These are phyloP conservation scores for Lepidonotus clava DNA, from an alignment of 2,888 invertebrate species.

Conservation along the genomic window DNA sequence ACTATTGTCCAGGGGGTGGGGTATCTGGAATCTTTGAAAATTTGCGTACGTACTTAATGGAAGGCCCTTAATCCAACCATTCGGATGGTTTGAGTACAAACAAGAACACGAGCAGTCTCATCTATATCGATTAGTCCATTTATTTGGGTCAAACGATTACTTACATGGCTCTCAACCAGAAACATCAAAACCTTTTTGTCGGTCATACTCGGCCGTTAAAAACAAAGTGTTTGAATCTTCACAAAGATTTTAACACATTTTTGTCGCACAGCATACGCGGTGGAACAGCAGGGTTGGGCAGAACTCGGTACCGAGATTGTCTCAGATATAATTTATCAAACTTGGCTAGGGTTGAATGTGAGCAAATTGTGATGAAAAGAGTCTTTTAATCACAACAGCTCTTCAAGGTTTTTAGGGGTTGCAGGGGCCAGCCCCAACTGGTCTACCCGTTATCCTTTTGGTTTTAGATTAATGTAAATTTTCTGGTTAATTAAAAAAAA, in stretches of 20 bases:
- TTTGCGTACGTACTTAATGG: no score
- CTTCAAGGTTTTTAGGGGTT: neutral
- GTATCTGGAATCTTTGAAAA: no score
- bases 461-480: neutral
- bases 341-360: no score
- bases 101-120: no score
- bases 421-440: constrained; percentile 24
- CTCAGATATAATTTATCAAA: no score
- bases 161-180: neutral
- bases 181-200: neutral
- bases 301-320: no score
- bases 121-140: constrained; percentile 31
- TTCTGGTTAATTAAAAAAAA: neutral
- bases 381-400: neutral
- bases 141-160: constrained; percentile 12
- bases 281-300: neutral
- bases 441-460: no score
- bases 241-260: neutral
- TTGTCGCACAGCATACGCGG: neutral
- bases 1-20: no score
- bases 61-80: no score
- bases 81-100: no score
- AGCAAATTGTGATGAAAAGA: no score
- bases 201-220: neutral
- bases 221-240: neutral